Evolutionary conservation across 30 jellyfish, hydroid and myxozoan genomes (phyloP).

Genomic region (Cassiopea xamachana): DNA sequence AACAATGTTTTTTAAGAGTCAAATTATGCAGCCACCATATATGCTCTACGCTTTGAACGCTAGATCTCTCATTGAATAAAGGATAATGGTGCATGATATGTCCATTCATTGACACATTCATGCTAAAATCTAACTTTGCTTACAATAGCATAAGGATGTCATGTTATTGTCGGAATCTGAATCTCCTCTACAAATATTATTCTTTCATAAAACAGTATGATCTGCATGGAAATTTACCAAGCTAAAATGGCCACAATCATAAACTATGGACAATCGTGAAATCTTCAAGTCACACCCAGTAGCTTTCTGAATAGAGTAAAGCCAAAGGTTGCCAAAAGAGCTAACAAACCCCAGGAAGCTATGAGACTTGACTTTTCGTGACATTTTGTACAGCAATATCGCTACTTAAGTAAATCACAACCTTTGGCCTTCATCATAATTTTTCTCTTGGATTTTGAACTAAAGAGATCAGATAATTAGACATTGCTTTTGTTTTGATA

Average conservation of each 20-base stretch:
- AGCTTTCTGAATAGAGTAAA: background rate
- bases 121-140: too few relatives aligned
- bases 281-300: background rate
- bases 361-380: conserved; percentile 8
- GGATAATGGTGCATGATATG: too few relatives aligned
- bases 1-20: too few relatives aligned
- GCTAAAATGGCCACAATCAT: background rate
- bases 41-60: too few relatives aligned
- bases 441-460: conserved; percentile 8
- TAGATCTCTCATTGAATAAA: too few relatives aligned
- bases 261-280: background rate
- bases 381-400: background rate
- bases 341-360: background rate
- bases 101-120: too few relatives aligned
- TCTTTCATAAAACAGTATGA: background rate
- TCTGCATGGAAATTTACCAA: background rate
- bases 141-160: too few relatives aligned
- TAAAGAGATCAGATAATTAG: background rate
- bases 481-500: background rate
- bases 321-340: conserved; percentile 16
- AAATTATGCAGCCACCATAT: too few relatives aligned
- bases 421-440: background rate
- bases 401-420: background rate
- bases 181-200: too few relatives aligned
- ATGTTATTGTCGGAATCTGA: too few relatives aligned